Evolutionary conservation across 1,140 invertebrate species (phyloP).

Genomic region (Drosophila insularis): DNA sequence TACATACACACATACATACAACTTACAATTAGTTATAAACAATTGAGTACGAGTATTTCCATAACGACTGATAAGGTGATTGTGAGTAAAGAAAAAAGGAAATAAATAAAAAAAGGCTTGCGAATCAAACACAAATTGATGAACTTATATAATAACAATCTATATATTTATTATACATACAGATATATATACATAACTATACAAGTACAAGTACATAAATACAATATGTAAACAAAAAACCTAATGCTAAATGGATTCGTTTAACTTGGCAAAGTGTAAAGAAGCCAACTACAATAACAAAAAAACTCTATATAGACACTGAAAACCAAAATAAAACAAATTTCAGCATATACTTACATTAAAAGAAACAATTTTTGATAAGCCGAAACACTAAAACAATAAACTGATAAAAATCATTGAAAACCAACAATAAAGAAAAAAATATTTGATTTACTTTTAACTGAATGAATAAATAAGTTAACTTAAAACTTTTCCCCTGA

Average conservation of each 20-base stretch:
- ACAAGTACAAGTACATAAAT: not conserved
- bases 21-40: slow-evolving; percentile 52
- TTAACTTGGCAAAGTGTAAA: not conserved
- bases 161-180: not conserved
- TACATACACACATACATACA: too few species aligned
- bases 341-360: not conserved
- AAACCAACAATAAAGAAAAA: not conserved
- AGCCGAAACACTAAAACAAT: slow-evolving; percentile 2
- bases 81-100: slow-evolving; percentile 14
- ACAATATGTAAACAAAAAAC: not conserved
- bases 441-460: not conserved
- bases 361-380: slow-evolving; percentile 11
- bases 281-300: not conserved
- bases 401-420: slow-evolving; percentile 2
- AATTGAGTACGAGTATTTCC: slow-evolving; percentile 46
- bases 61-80: slow-evolving; percentile 50
- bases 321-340: not conserved
- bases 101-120: slow-evolving; percentile 5
- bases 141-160: slow-evolving; percentile 4
- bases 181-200: not conserved
- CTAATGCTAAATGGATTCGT: not conserved
- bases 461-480: too few species aligned
- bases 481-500: too few species aligned
- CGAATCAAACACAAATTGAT: not conserved
- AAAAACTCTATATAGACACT: not conserved